Conservation (phyloP, 2,888 invertebrate species). For the Nomada ruficornis region DNA sequence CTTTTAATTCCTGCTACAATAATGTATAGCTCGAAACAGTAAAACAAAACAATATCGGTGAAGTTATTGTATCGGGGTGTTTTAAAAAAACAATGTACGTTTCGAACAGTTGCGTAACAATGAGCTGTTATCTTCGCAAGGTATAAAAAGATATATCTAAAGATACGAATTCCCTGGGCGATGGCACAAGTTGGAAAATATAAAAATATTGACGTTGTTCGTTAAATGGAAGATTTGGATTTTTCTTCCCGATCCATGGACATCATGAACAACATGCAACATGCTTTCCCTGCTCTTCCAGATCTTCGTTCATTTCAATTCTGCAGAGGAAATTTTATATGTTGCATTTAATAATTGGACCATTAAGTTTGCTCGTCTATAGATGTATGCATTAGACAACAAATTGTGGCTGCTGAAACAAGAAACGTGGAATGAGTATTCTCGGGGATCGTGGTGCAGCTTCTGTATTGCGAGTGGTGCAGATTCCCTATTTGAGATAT, state of each 20-base stretch:
- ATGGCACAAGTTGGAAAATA: neutral
- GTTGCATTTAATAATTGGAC: neutral
- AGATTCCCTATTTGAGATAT: no score
- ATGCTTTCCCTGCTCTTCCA: no score
- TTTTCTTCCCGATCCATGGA: neutral
- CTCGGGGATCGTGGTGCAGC: no score
- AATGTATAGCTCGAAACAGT: neutral
- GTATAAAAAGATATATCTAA: neutral
- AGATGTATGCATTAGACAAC: neutral
- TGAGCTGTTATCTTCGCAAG: no score
- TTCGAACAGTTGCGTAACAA: neutral
- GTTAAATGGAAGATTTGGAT: neutral
- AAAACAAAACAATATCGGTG: no score
- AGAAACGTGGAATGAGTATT: slow-evolving; percentile 2
- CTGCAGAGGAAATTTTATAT: no score
- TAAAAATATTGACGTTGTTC: neutral
- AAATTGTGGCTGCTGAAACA: neutral
- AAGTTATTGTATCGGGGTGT: no score
- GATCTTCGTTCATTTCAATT: no score
- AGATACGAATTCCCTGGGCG: neutral
- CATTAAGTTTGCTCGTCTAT: neutral
- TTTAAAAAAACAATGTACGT: neutral
- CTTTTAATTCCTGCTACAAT: neutral
- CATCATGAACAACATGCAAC: no score
- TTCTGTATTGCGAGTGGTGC: no score